Percentiles rank a stretch among this genome's conserved stretches.
phyloP scores from a whole-genome alignment of 2,797 vertebrate species.

The Alcedo quadribrachys region DNA sequence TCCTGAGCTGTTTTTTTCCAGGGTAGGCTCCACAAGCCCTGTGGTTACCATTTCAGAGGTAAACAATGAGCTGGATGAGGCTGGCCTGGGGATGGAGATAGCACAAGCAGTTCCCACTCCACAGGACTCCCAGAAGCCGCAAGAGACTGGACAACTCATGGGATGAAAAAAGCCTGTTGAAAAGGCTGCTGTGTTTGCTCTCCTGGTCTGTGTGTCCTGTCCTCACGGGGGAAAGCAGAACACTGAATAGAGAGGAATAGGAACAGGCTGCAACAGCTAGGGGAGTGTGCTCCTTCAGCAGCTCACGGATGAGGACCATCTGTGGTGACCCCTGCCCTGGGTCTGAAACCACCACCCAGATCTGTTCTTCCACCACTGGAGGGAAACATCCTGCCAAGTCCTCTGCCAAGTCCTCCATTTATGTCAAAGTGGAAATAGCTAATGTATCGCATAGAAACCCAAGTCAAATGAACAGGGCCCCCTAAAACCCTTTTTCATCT shows the following conservation, averaged over 20 bases:
- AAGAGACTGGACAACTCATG: not conserved
- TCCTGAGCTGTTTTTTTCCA: conserved; percentile 14
- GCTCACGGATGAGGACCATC: not conserved
- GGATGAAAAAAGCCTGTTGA: not conserved
- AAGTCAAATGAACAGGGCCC: not conserved
- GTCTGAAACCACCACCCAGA: not conserved
- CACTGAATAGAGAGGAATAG: not conserved
- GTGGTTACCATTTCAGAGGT: not conserved
- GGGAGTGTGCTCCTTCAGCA: not conserved
- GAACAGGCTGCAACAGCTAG: not conserved
- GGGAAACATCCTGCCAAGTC: conserved; percentile 54
- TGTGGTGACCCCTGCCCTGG: not conserved
- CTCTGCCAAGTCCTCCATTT: not conserved
- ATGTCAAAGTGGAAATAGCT: not conserved
- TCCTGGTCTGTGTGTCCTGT: not conserved
- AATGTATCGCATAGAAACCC: not conserved
- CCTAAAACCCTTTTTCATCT: not conserved
- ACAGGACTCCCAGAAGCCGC: not conserved
- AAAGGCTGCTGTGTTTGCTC: not conserved
- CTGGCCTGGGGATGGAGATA: not conserved
- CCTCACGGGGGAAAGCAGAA: not conserved
- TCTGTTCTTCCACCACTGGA: conserved; percentile 55
- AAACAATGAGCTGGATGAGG: conserved; percentile 11
- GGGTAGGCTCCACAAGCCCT: not conserved
- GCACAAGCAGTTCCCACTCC: not conserved